phyloP scores from a whole-genome alignment of 2,113 vertebrate genomes.

The Tricholaema leucomelas region DNA sequence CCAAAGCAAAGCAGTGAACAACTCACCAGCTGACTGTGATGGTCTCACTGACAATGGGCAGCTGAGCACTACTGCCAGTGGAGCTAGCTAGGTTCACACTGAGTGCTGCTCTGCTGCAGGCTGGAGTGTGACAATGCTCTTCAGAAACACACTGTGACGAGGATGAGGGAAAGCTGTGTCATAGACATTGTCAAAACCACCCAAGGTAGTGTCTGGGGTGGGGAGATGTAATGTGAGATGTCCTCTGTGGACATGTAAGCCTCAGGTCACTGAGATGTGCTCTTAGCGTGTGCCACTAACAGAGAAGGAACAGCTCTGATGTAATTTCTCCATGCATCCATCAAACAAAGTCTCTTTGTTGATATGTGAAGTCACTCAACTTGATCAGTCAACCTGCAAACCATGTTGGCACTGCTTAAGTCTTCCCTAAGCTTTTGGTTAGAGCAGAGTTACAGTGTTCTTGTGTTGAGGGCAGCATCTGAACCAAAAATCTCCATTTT shows the following conservation, averaged over 20 bases:
- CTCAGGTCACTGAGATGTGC: rapidly evolving
- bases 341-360: not conserved
- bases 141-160: rapidly evolving
- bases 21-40: rapidly evolving
- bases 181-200: rapidly evolving
- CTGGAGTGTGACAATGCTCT: not conserved
- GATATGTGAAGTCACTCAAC: not conserved
- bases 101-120: not conserved
- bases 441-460: not conserved
- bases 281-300: not conserved
- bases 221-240: not conserved
- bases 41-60: rapidly evolving
- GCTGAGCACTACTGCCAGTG: rapidly evolving
- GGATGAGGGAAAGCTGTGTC: not conserved
- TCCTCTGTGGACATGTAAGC: not conserved
- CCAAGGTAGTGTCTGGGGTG: rapidly evolving
- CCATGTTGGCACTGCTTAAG: not conserved
- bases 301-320: not conserved
- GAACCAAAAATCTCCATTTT: not conserved
- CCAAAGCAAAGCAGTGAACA: rapidly evolving
- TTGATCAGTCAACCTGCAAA: not conserved
- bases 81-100: rapidly evolving
- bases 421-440: not conserved
- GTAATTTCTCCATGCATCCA: rapidly evolving
- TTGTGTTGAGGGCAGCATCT: not conserved